Conservation (phyloP, 2,888 invertebrate genomes). For the Agonum fuliginosum region DNA sequence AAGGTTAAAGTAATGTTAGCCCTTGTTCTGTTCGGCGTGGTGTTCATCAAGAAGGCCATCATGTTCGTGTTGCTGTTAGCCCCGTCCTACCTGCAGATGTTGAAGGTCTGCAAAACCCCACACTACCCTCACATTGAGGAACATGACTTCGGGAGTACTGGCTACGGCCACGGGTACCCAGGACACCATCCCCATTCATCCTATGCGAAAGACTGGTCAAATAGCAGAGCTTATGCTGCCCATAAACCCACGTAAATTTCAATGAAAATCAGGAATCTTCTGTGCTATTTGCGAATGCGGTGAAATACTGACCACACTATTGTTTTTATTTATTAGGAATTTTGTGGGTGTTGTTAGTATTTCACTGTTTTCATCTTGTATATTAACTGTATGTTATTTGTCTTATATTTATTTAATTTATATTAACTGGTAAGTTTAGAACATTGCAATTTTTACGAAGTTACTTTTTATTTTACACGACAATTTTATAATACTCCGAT, state of each 20-base stretch:
- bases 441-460: constrained; percentile 29
- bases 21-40: constrained; percentile 77
- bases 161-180: constrained; percentile 71
- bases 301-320: not conserved
- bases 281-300: constrained; percentile 28
- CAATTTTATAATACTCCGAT: too few relatives aligned
- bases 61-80: constrained; percentile 77
- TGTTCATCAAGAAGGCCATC: constrained; percentile 81
- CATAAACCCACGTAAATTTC: constrained; percentile 67
- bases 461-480: constrained; percentile 23
- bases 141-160: constrained; percentile 67
- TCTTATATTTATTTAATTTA: constrained; percentile 29
- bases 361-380: constrained; percentile 29
- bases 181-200: constrained; percentile 67
- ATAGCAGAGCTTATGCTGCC: constrained; percentile 73
- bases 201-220: constrained; percentile 73
- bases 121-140: constrained; percentile 39
- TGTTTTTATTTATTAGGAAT: not conserved
- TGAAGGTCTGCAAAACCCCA: constrained; percentile 48
- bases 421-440: not conserved
- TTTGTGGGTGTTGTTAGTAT: not conserved
- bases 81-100: constrained; percentile 75
- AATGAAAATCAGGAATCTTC: not conserved
- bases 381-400: constrained; percentile 5
- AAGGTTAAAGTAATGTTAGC: constrained; percentile 78